Evolutionary conservation across 2,113 vertebrate genomes (phyloP).

Genomic region (Aegotheles bennettii): DNA sequence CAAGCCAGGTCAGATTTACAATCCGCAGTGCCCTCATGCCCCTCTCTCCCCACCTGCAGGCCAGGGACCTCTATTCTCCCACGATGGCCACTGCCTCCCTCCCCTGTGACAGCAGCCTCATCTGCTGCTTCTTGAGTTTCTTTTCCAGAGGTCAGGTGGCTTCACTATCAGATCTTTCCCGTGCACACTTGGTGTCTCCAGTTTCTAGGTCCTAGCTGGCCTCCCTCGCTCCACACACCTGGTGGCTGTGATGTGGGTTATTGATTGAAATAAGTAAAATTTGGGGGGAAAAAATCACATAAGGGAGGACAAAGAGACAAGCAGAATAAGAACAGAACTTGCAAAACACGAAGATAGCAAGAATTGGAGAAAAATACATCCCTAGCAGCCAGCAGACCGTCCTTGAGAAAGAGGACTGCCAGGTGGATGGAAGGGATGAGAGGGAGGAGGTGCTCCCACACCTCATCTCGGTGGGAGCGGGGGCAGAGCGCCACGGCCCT

Average conservation of each 20-base stretch:
- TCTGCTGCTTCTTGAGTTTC: background rate
- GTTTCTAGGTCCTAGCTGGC: background rate
- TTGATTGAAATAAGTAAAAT: too few relatives aligned
- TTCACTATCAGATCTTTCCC: background rate
- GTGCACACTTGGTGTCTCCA: background rate
- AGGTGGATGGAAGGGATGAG: too few relatives aligned
- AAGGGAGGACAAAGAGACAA: too few relatives aligned
- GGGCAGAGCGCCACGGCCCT: background rate
- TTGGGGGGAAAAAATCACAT: too few relatives aligned
- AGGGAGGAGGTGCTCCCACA: fast-evolving
- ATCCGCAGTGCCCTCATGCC: background rate
- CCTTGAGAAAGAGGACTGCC: too few relatives aligned
- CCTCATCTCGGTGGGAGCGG: fast-evolving
- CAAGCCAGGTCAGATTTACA: background rate
- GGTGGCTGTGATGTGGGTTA: fast-evolving
- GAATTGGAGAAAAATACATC: too few relatives aligned
- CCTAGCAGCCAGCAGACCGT: too few relatives aligned
- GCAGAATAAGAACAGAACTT: too few relatives aligned
- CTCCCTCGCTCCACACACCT: background rate
- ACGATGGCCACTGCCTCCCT: background rate
- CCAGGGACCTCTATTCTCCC: background rate
- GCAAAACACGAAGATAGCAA: too few relatives aligned
- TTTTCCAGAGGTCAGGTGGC: background rate
- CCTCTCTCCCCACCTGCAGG: too few relatives aligned
- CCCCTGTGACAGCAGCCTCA: background rate